A percentile compares a stretch with the other conserved stretches of the same genome.
Evolutionary conservation across 2,113 vertebrate species (phyloP).

Genomic region (Kryptolebias marmoratus): DNA sequence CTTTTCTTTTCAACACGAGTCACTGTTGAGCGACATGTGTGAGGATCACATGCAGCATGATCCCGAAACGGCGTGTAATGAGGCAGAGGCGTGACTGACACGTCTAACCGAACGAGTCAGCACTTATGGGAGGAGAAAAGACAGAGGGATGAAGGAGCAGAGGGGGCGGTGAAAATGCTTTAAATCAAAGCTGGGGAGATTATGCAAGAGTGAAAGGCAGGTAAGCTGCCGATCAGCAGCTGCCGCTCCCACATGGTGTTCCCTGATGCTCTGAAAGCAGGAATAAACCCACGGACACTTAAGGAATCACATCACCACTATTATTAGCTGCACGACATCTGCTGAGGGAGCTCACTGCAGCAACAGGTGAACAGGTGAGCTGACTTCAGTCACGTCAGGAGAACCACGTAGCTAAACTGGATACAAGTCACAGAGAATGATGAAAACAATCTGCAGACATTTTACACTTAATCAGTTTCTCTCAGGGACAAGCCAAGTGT

Average conservation of each 20-base stretch:
- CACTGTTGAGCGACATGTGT: slow-evolving; percentile 9
- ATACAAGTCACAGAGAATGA: too few species aligned
- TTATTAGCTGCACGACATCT: not conserved
- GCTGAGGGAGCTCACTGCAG: too few species aligned
- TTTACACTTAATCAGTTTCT: too few species aligned
- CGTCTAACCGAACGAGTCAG: slow-evolving; percentile 45
- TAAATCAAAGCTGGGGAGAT: slow-evolving; percentile 28
- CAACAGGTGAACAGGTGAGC: not conserved
- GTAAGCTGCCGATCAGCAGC: slow-evolving; percentile 51
- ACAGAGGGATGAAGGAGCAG: slow-evolving; percentile 2
- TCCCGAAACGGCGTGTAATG: slow-evolving; percentile 34
- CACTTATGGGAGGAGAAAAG: slow-evolving; percentile 17
- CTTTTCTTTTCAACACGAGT: not conserved
- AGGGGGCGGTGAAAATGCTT: not conserved
- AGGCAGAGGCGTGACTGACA: slow-evolving; percentile 13
- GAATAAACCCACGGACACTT: slow-evolving; percentile 10
- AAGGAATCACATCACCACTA: slow-evolving; percentile 6
- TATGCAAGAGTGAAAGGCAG: slow-evolving; percentile 46
- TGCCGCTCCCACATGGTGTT: slow-evolving; percentile 36
- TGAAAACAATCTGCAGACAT: too few species aligned
- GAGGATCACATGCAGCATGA: slow-evolving; percentile 13
- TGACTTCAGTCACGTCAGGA: too few species aligned
- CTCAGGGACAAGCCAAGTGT: too few species aligned
- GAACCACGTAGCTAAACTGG: too few species aligned
- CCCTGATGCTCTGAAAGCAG: slow-evolving; percentile 12